A percentile compares a stretch with the other conserved stretches of the same genome.
Conservation (phyloP, 2,797 vertebrate species). For the Novumbra hubbsi region DNA sequence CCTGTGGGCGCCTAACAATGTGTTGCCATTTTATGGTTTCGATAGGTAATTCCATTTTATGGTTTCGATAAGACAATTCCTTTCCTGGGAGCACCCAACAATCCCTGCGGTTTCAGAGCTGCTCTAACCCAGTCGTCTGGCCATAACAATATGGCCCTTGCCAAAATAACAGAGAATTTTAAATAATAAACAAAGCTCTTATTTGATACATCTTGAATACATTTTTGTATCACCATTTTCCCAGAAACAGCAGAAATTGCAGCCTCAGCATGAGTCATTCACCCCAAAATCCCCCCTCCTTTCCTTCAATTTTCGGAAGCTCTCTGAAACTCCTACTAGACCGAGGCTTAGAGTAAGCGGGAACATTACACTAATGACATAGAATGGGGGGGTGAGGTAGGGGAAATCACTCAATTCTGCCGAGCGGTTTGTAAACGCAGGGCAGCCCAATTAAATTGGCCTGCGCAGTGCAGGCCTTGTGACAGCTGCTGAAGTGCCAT, state of each 20-base stretch:
- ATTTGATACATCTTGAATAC: neutral
- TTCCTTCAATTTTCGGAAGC: slow-evolving; percentile 41
- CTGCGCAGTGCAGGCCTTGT: slow-evolving; percentile 46
- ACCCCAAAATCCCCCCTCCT: slow-evolving; percentile 21
- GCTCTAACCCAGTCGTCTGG: too few relatives aligned
- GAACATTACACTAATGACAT: slow-evolving; percentile 72
- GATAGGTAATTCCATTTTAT: too few relatives aligned
- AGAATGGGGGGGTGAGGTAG: slow-evolving; percentile 30
- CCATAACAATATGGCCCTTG: too few relatives aligned
- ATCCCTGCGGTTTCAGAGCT: too few relatives aligned
- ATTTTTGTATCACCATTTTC: neutral
- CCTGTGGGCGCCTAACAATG: too few relatives aligned
- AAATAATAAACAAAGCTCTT: neutral
- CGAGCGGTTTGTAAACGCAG: slow-evolving; percentile 55
- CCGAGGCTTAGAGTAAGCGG: slow-evolving; percentile 28
- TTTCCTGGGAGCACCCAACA: too few relatives aligned
- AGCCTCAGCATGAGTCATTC: slow-evolving; percentile 52
- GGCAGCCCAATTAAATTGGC: slow-evolving; percentile 12
- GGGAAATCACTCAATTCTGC: slow-evolving; percentile 46
- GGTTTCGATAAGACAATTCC: too few relatives aligned
- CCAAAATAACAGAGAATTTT: neutral
- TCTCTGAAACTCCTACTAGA: slow-evolving; percentile 45
- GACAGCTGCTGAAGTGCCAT: slow-evolving; percentile 57
- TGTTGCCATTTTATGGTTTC: too few relatives aligned
- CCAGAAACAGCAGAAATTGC: slow-evolving; percentile 11